These are phyloP conservation scores for Crotalus helleri DNA, from an alignment of 2,113 vertebrate species.

Conservation along the genomic window DNA sequence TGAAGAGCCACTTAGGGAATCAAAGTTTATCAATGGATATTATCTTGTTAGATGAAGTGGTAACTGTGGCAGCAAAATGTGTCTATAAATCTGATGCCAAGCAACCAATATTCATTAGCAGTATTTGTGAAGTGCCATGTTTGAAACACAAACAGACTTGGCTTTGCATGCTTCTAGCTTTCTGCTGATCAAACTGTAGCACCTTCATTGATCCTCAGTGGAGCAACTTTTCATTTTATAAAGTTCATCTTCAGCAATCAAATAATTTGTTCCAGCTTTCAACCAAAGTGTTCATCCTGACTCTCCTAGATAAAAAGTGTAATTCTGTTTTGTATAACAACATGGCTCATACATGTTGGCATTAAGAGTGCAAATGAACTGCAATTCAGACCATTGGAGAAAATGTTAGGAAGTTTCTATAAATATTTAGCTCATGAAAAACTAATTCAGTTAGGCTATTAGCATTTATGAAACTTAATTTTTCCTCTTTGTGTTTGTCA, in stretches of 20 bases:
- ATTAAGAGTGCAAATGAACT: background rate
- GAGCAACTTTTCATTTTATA: background rate
- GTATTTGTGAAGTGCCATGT: conserved; percentile 1
- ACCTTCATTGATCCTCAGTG: conserved; percentile 19
- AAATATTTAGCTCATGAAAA: background rate
- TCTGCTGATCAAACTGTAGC: background rate
- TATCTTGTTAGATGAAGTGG: background rate
- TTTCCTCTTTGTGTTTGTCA: background rate
- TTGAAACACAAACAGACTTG: background rate
- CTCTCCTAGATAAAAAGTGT: background rate
- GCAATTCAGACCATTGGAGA: background rate
- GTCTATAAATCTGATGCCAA: background rate
- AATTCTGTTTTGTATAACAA: background rate
- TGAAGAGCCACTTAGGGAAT: background rate
- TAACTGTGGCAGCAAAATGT: background rate
- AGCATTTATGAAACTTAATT: background rate
- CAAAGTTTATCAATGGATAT: background rate
- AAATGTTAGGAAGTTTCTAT: background rate
- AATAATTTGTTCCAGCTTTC: conserved; percentile 1
- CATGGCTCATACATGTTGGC: background rate
- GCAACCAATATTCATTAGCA: background rate
- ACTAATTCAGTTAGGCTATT: background rate
- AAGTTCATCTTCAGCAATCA: conserved; percentile 4
- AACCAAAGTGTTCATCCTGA: conserved; percentile 9
- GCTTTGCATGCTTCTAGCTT: background rate